Evolutionary conservation across 2,888 invertebrate genomes (phyloP).

Genomic region (Autographa pulchrina): DNA sequence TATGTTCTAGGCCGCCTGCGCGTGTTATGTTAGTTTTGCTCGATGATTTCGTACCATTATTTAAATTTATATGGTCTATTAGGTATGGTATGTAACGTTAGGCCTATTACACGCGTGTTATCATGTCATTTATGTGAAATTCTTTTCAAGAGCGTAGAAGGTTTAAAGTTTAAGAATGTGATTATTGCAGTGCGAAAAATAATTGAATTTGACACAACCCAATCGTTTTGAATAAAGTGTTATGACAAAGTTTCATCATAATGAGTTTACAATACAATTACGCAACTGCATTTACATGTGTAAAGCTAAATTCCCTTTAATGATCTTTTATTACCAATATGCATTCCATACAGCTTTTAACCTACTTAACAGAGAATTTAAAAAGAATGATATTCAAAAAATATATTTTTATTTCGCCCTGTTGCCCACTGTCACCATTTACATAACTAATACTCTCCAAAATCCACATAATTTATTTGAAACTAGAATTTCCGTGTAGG

Average conservation of each 20-base stretch:
- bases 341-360: constrained; percentile 21
- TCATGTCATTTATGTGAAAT: not conserved
- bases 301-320: constrained; percentile 19
- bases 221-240: constrained; percentile 24
- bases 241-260: constrained; percentile 37
- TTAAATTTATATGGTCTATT: constrained; percentile 16
- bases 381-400: constrained; percentile 4
- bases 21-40: constrained; percentile 36
- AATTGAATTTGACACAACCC: not conserved
- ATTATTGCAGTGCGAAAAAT: not conserved
- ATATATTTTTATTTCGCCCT: not conserved
- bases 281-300: constrained; percentile 22
- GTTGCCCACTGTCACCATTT: constrained; percentile 2
- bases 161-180: not conserved
- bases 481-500: not conserved
- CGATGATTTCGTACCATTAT: constrained; percentile 36
- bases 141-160: not conserved
- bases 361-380: constrained; percentile 10
- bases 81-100: not conserved
- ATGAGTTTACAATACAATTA: constrained; percentile 30
- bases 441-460: not conserved
- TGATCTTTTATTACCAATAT: constrained; percentile 28
- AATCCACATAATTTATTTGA: not conserved
- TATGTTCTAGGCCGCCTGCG: constrained; percentile 39
- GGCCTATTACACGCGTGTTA: not conserved